Evolutionary conservation across 2,797 vertebrate genomes (phyloP).

Genomic region (Sparus aurata): DNA sequence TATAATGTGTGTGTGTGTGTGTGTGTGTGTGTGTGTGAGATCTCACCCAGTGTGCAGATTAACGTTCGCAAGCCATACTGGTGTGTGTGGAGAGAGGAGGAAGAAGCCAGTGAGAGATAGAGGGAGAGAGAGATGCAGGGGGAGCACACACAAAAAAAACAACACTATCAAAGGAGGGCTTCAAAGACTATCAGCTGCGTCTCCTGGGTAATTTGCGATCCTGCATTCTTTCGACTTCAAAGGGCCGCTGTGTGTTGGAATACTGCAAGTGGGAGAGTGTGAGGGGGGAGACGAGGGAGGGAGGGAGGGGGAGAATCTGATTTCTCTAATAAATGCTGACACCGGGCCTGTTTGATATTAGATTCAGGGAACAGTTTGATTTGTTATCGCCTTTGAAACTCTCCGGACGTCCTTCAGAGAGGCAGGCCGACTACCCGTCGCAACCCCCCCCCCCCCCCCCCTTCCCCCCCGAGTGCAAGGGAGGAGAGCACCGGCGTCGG

Average conservation of each 20-base stretch:
- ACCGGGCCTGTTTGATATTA: constrained; percentile 96
- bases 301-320: constrained; percentile 84
- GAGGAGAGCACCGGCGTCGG: constrained; percentile 40
- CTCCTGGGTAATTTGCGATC: constrained; percentile 98
- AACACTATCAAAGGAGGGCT: constrained; percentile 96
- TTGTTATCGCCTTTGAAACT: constrained; percentile 97
- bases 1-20: constrained; percentile 19
- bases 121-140: constrained; percentile 75
- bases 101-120: constrained; percentile 52
- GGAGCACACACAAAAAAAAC: constrained; percentile 80
- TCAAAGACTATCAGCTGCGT: constrained; percentile 96
- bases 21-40: constrained; percentile 32
- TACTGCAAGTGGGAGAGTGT: constrained; percentile 81
- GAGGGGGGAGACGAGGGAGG: constrained; percentile 63
- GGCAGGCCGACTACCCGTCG: constrained; percentile 78
- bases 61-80: constrained; percentile 65
- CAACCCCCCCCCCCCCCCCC: background rate
- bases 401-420: constrained; percentile 92
- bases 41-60: constrained; percentile 57
- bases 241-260: constrained; percentile 89
- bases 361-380: constrained; percentile 96
- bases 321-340: constrained; percentile 99
- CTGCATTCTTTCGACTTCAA: constrained; percentile 95
- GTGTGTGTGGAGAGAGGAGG: constrained; percentile 59
- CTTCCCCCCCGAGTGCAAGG: constrained; percentile 46